Conservation (phyloP, 2,797 vertebrate genomes). For the Coluber constrictor region DNA sequence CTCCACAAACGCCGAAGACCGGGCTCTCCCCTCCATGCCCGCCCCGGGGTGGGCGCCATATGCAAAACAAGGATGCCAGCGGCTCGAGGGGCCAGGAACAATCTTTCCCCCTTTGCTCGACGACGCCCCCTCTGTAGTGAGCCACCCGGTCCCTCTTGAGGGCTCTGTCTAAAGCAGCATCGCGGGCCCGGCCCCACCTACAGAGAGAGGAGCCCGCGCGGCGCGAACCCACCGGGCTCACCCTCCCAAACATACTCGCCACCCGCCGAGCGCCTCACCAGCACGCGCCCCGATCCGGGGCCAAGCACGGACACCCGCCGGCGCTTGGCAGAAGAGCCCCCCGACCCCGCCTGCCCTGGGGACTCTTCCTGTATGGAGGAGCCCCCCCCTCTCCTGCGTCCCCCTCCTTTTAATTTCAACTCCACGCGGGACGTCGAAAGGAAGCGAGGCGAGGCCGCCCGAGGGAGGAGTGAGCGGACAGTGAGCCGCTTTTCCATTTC, state of each 20-base stretch:
- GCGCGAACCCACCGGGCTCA: background rate
- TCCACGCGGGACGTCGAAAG: background rate
- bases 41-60: background rate
- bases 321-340: background rate
- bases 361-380: background rate
- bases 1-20: background rate
- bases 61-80: background rate
- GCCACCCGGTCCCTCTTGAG: background rate
- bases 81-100: background rate
- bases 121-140: background rate
- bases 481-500: background rate
- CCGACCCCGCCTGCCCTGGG: background rate
- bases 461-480: background rate
- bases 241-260: background rate
- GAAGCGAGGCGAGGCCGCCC: background rate
- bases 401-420: background rate
- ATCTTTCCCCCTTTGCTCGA: background rate
- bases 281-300: background rate
- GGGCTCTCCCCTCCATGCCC: background rate
- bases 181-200: background rate
- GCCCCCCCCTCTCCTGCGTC: background rate
- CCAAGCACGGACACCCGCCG: background rate
- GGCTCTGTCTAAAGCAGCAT: background rate
- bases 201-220: background rate
- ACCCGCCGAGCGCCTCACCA: background rate